Conservation (phyloP, 2,888 invertebrate species). For the Lasioglossum marginatum region DNA sequence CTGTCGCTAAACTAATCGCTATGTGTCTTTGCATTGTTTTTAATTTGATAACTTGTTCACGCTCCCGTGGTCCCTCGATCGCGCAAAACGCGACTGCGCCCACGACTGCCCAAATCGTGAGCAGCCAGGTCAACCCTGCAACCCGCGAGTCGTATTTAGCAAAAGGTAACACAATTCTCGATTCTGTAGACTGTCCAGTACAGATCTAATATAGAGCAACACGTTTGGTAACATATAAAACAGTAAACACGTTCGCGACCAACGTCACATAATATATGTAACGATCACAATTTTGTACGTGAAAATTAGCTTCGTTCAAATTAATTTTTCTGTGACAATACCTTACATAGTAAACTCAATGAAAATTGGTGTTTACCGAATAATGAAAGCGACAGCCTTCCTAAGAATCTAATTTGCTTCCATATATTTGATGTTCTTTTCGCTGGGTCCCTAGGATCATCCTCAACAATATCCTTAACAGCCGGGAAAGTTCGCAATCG, state of each 20-base stretch:
- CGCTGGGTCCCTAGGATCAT: constrained; percentile 63
- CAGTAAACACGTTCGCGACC: too few relatives aligned
- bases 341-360: not conserved
- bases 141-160: not conserved
- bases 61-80: constrained; percentile 89
- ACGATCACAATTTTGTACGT: too few relatives aligned
- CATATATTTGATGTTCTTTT: constrained; percentile 74
- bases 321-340: too few relatives aligned
- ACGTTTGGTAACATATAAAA: not conserved
- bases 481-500: constrained; percentile 87
- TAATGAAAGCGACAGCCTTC: constrained; percentile 79
- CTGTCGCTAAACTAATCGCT: constrained; percentile 88
- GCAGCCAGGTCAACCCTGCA: constrained; percentile 86
- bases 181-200: not conserved
- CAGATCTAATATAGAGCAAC: not conserved
- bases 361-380: constrained; percentile 72
- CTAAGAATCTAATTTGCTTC: constrained; percentile 79
- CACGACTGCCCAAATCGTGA: constrained; percentile 88
- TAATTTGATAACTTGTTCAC: constrained; percentile 86
- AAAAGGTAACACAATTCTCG: not conserved
- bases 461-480: constrained; percentile 77
- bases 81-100: constrained; percentile 88
- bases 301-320: too few relatives aligned
- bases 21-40: constrained; percentile 87
- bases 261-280: too few relatives aligned